A percentile compares a stretch with the other conserved stretches of the same genome.
Evolutionary conservation across 2,797 vertebrate genomes (phyloP).

Genomic region (Myotis pilosus): DNA sequence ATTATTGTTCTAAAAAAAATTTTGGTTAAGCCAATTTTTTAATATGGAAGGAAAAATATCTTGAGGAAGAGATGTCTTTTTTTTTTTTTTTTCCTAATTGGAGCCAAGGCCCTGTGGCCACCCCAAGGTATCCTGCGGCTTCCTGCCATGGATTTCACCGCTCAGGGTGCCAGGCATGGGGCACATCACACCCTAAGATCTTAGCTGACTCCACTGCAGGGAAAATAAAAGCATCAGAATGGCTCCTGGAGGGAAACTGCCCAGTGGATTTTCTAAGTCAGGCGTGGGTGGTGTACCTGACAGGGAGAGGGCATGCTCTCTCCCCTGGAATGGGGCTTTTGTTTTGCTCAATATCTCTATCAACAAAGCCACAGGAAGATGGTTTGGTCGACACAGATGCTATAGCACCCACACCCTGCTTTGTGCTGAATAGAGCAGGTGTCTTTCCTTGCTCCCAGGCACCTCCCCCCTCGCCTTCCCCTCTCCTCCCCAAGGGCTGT

Average conservation of each 20-base stretch:
- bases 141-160: not conserved
- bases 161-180: not conserved
- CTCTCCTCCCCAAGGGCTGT: not conserved
- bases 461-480: not conserved
- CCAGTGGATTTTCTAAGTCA: not conserved
- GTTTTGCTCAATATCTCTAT: conserved; percentile 68
- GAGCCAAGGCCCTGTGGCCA: not conserved
- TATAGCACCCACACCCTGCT: not conserved
- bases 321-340: conserved; percentile 69
- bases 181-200: too few species aligned
- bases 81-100: not conserved
- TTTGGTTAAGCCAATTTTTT: not conserved
- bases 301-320: conserved; percentile 54
- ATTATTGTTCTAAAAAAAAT: not conserved
- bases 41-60: not conserved
- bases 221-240: not conserved
- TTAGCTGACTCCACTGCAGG: not conserved
- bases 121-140: not conserved
- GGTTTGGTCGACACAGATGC: not conserved
- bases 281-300: conserved; percentile 32
- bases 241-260: not conserved
- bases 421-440: not conserved
- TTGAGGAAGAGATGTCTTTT: not conserved
- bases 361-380: not conserved
- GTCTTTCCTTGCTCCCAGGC: not conserved